Conservation (phyloP, 2,888 invertebrate genomes). For the Macrophya annulata region DNA sequence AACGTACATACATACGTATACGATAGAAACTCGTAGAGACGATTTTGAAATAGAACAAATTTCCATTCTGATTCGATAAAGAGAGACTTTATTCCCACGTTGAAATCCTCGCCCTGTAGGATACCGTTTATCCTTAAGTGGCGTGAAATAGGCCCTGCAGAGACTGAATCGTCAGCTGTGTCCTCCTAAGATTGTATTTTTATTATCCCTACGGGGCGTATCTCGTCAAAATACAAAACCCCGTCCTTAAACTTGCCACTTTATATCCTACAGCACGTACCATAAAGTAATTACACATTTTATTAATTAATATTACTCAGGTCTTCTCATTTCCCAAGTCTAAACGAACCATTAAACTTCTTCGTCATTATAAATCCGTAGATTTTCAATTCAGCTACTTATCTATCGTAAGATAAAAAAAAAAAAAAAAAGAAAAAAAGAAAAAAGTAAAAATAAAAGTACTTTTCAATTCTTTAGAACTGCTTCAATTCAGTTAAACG, state of each 20-base stretch:
- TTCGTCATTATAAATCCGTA: background rate
- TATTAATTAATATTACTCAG: slow-evolving; percentile 33
- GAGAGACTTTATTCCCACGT: background rate
- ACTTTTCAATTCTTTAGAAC: background rate
- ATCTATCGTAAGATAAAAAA: background rate
- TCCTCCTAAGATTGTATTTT: slow-evolving; percentile 45
- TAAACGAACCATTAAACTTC: slow-evolving; percentile 39
- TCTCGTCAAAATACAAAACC: slow-evolving; percentile 36
- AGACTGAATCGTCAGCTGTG: slow-evolving; percentile 15
- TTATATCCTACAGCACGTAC: background rate
- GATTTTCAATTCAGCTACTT: background rate
- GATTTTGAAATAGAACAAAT: slow-evolving; percentile 24
- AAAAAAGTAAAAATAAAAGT: too few relatives aligned
- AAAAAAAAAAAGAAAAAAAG: background rate
- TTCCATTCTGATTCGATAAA: slow-evolving; percentile 42
- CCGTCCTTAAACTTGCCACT: background rate
- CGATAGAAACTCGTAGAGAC: slow-evolving; percentile 6
- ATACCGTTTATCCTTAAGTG: slow-evolving; percentile 47
- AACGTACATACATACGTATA: background rate
- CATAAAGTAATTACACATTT: background rate
- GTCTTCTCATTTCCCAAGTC: background rate
- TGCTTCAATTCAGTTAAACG: background rate
- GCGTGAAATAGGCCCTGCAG: slow-evolving; percentile 42
- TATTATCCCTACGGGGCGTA: slow-evolving; percentile 21
- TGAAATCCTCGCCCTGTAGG: slow-evolving; percentile 7